Evolutionary conservation across 2,888 invertebrate species (phyloP).

Genomic region (Calameuta pallipes): DNA sequence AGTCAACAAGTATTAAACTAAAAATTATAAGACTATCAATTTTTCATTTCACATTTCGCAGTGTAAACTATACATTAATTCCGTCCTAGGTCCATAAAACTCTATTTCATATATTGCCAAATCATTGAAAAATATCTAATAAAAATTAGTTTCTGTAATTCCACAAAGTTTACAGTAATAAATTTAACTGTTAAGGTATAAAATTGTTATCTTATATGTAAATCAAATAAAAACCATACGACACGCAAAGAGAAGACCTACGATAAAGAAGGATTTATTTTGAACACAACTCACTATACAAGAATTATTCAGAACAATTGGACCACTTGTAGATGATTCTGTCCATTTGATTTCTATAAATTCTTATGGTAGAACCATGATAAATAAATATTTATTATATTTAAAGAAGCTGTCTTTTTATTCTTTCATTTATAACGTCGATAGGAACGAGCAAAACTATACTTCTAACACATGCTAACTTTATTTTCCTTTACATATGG

Average conservation of each 20-base stretch:
- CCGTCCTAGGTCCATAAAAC: too few species aligned
- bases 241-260: neutral
- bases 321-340: too few species aligned
- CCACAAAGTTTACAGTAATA: neutral
- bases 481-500: slow-evolving; percentile 22
- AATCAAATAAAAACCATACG: neutral
- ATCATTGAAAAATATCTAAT: too few species aligned
- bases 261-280: neutral
- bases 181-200: neutral
- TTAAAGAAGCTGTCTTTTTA: neutral
- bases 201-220: neutral
- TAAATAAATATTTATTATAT: neutral
- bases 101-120: too few species aligned
- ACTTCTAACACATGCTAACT: slow-evolving; percentile 9
- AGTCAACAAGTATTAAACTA: too few species aligned
- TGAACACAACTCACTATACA: too few species aligned
- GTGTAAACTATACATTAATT: too few species aligned
- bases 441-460: neutral
- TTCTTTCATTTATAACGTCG: neutral
- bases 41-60: too few species aligned
- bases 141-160: neutral
- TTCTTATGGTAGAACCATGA: too few species aligned
- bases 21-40: too few species aligned
- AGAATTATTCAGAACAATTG: too few species aligned
- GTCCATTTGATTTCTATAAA: too few species aligned